These are phyloP conservation scores for Gnathonemus longibarbis DNA, from an alignment of 2,113 vertebrate species.

Conservation along the genomic window DNA sequence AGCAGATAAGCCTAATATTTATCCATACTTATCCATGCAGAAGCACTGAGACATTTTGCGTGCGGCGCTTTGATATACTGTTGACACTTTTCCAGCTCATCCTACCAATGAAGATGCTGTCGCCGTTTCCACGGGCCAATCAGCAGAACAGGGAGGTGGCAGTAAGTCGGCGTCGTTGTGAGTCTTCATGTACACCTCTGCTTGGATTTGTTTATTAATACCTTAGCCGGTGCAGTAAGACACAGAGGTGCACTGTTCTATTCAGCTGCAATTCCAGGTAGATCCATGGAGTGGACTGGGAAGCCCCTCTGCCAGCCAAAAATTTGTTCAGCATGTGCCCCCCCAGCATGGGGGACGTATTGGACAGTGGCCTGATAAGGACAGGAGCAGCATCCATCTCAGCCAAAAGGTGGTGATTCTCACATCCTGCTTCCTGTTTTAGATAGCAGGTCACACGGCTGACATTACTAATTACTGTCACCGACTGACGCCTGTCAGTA, in stretches of 20 bases:
- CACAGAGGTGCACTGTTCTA: not conserved
- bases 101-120: not conserved
- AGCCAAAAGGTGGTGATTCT: not conserved
- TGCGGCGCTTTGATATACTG: not conserved
- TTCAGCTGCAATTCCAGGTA: not conserved
- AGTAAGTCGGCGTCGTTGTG: not conserved
- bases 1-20: not conserved
- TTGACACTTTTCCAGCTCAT: not conserved
- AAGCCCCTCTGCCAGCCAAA: not conserved
- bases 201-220: not conserved
- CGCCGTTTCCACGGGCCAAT: not conserved
- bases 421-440: not conserved
- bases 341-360: not conserved
- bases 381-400: not conserved
- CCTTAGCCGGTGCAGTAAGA: not conserved
- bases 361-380: not conserved
- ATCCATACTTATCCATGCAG: not conserved
- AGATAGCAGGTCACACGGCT: not conserved
- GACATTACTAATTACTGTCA: constrained; percentile 41
- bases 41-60: not conserved
- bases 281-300: not conserved
- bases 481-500: constrained; percentile 59
- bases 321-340: not conserved
- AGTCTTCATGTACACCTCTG: not conserved
- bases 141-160: not conserved